Percentiles rank a stretch among this genome's conserved stretches.
Conservation (phyloP, 2,888 invertebrate genomes). For the Idaea straminata region DNA sequence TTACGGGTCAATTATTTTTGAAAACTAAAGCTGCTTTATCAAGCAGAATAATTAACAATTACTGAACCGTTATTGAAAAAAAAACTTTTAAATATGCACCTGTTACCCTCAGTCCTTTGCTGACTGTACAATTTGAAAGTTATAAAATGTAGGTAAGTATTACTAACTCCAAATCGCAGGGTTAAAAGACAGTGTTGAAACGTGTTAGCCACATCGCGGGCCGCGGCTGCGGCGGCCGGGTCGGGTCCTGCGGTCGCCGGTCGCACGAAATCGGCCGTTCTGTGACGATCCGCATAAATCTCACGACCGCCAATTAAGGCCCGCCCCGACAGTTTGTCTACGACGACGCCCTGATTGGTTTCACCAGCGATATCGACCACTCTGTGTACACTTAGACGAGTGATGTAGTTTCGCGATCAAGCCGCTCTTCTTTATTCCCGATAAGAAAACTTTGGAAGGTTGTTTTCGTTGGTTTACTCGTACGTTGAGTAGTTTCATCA, state of each 20-base stretch:
- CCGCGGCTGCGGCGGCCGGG: conserved; percentile 14
- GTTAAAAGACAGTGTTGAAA: conserved; percentile 7
- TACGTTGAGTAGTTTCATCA: neutral
- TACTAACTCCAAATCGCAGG: neutral
- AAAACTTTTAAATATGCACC: no score
- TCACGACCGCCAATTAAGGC: conserved; percentile 78
- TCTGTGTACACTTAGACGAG: conserved; percentile 13
- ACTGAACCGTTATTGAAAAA: no score
- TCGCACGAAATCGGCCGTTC: conserved; percentile 52
- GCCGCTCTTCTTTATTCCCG: neutral
- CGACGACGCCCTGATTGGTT: conserved; percentile 79
- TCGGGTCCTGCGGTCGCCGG: conserved; percentile 36
- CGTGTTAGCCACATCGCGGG: conserved; percentile 14
- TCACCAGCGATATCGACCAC: conserved; percentile 34
- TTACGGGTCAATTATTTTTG: no score
- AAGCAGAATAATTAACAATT: no score
- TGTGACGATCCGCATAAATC: conserved; percentile 78
- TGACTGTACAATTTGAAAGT: no score
- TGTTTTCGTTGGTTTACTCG: neutral
- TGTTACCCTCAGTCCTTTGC: no score
- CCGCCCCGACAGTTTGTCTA: conserved; percentile 78
- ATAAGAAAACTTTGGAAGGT: neutral
- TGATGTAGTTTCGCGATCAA: conserved; percentile 20
- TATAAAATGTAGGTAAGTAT: no score
- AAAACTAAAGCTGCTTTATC: no score